These are phyloP conservation scores for Holocentrus rufus DNA, from an alignment of 2,797 vertebrate species.

Conservation along the genomic window DNA sequence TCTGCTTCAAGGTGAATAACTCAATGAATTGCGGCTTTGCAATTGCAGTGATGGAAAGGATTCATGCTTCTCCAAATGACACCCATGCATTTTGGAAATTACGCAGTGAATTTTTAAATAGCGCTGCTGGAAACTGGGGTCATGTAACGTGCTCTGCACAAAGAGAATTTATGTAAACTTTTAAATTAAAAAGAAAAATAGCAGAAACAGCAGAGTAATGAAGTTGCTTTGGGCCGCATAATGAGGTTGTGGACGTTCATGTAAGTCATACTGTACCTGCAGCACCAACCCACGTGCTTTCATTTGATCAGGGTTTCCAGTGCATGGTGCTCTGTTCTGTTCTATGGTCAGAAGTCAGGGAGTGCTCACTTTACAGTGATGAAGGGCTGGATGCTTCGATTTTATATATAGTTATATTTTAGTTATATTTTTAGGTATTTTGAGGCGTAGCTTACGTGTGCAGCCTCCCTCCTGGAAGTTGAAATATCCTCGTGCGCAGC, in stretches of 20 bases:
- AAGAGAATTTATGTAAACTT: not conserved
- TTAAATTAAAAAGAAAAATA: not conserved
- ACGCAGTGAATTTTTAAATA: not conserved
- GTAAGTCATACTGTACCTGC: too few species aligned
- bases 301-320: too few species aligned
- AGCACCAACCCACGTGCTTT: too few species aligned
- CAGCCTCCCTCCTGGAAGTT: slow-evolving; percentile 98
- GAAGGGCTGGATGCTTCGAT: too few species aligned
- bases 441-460: slow-evolving; percentile 90
- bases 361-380: not conserved
- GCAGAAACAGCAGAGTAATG: not conserved
- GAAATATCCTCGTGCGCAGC: slow-evolving; percentile 90
- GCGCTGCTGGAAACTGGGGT: not conserved
- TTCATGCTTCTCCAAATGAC: not conserved
- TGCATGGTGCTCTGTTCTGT: too few species aligned
- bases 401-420: too few species aligned
- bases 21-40: too few species aligned
- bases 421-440: too few species aligned
- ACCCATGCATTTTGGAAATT: not conserved
- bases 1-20: not conserved
- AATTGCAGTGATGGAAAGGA: not conserved
- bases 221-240: not conserved
- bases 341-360: not conserved
- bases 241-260: too few species aligned
- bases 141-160: not conserved